Evolutionary conservation across 2,888 invertebrate genomes (phyloP), one percentile per base, ranked within the genome.

Genomic region (Amphipyra tragopoginis): DNA sequence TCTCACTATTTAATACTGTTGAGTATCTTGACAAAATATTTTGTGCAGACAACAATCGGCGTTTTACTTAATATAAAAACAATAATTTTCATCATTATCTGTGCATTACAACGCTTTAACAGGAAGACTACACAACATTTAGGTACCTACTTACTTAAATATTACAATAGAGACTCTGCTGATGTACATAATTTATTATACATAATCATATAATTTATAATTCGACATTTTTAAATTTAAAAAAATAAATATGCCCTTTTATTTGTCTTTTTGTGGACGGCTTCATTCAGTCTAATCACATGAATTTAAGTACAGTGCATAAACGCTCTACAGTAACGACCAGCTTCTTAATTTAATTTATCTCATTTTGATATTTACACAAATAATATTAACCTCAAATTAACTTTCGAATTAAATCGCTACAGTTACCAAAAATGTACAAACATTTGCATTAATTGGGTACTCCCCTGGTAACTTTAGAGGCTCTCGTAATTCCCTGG

Each of bases 91-190:
- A 74, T 77, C 52, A 21, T 21, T 72, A 44, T 77, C 40, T 73
- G 86, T 88, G 87, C 87, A 79, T 73, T 75, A 73, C 73, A 82
- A 83, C 72, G 81, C 77, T 78, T 81, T 64, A 82, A 80, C 75
- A 76, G 88, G 89, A 90, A 90, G 89, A 90, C 90, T 87, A 89
- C 86, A 84, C 75, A 84, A 83, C 71, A 77, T 49, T 62, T 50
- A 65, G 11, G 0, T 34, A 14, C 6, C 56, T 65, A 72, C 44
- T n/a, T 59, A 61, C 33, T 49, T 13, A 29, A 44, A 26, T 43
- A 42, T 58, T 53, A 59, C 44, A 57, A 55, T 62, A 53, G 43
- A 61, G 40, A 51, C 54, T 71, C 49, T 53, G 48, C 43, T 38
- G n/a, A 34, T 67, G 64, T 58, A 50, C 60, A 72, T 76, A 55